These are phyloP conservation scores for Catalaphyllia jardinei DNA, from an alignment of 64 coral and sea anemone genomes.

Conservation along the genomic window DNA sequence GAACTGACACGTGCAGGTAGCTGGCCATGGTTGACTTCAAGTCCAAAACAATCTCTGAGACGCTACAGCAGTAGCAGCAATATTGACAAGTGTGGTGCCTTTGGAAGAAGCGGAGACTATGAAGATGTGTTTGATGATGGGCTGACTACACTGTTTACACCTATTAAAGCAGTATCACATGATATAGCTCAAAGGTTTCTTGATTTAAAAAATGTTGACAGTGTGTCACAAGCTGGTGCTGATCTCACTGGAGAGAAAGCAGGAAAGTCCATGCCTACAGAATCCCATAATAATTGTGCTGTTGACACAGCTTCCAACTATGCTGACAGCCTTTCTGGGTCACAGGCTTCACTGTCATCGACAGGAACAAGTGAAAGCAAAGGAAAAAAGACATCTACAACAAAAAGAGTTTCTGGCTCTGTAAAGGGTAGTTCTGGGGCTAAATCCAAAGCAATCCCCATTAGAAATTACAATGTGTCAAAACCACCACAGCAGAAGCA, in stretches of 20 bases:
- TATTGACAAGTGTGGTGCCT: neutral
- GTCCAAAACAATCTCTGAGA: slow-evolving; percentile 5
- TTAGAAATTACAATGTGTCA: neutral
- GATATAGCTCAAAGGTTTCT: neutral
- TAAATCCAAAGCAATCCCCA: slow-evolving; percentile 12
- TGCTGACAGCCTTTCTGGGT: slow-evolving; percentile 24
- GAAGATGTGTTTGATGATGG: slow-evolving; percentile 42
- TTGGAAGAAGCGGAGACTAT: slow-evolving; percentile 41
- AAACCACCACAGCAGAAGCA: slow-evolving; percentile 16
- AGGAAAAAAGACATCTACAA: slow-evolving; percentile 29
- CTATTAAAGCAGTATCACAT: neutral
- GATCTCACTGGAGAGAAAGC: neutral
- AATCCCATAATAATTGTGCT: neutral
- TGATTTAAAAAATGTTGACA: neutral
- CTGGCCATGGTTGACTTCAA: slow-evolving; percentile 41
- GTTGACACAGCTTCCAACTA: neutral
- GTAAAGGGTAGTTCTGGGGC: neutral
- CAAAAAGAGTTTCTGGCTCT: slow-evolving; percentile 14
- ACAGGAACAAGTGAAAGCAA: slow-evolving; percentile 41
- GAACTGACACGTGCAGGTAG: neutral
- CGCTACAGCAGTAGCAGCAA: slow-evolving; percentile 6
- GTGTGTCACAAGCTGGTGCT: neutral
- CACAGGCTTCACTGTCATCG: slow-evolving; percentile 48
- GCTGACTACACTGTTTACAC: slow-evolving; percentile 15
- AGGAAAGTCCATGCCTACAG: neutral